phyloP scores from a whole-genome alignment of 2,113 vertebrate genomes.

The Upupa epops region DNA sequence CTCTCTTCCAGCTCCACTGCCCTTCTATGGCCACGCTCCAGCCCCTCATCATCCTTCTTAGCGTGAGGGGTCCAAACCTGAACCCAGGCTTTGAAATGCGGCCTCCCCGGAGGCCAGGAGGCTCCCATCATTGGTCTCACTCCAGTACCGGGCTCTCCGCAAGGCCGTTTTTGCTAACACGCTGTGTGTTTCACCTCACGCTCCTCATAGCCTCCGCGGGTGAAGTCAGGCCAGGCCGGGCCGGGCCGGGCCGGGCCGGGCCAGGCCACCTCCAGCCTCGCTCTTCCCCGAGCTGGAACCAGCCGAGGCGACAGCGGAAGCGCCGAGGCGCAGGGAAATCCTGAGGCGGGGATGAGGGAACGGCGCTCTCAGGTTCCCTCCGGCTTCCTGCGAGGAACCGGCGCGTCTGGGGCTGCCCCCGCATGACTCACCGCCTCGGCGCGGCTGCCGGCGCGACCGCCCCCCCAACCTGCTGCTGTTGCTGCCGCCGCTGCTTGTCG shows the following conservation, averaged over 20 bases:
- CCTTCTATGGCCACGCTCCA: neutral
- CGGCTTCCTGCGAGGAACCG: slow-evolving; percentile 53
- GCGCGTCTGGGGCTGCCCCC: slow-evolving; percentile 54
- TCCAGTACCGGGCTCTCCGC: too few relatives aligned
- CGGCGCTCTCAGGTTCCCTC: slow-evolving; percentile 45
- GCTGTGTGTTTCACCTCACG: neutral
- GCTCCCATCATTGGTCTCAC: too few relatives aligned
- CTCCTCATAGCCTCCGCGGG: neutral
- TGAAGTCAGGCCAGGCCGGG: neutral
- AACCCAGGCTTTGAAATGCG: neutral
- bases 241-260: neutral
- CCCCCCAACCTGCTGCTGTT: neutral
- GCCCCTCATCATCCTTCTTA: neutral
- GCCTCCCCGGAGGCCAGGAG: neutral
- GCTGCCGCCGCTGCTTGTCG: too few relatives aligned
- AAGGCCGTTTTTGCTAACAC: neutral
- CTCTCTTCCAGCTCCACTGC: neutral
- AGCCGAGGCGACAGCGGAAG: slow-evolving; percentile 10
- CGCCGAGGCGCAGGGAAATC: slow-evolving; percentile 36
- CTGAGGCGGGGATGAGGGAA: slow-evolving; percentile 53
- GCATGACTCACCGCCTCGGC: slow-evolving; percentile 48
- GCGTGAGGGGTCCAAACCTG: neutral
- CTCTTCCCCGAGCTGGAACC: neutral
- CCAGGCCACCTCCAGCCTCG: neutral
- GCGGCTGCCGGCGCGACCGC: neutral